Evolutionary conservation across 2,113 vertebrate genomes (phyloP).

Genomic region (Neogale vison): DNA sequence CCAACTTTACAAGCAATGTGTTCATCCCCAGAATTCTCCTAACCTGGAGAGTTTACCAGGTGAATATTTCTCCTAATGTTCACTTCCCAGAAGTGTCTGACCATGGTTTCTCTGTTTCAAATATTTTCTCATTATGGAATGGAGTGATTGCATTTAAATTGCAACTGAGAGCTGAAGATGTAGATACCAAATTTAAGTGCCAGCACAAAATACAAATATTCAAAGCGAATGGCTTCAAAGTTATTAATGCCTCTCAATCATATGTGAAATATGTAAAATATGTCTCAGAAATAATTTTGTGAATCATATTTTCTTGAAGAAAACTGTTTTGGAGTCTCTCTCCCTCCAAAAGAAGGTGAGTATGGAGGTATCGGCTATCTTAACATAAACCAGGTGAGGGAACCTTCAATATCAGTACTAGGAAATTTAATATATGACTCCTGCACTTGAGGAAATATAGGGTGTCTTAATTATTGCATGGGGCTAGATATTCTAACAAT

Average conservation of each 20-base stretch:
- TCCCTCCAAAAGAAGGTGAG: not conserved
- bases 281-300: not conserved
- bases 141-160: not conserved
- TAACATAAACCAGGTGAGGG: not conserved
- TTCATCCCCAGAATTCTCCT: not conserved
- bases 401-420: not conserved
- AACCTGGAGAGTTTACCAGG: not conserved
- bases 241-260: not conserved
- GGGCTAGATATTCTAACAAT: not conserved
- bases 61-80: not conserved
- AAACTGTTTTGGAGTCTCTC: not conserved
- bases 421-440: not conserved
- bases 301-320: not conserved
- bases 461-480: not conserved
- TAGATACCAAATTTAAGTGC: not conserved
- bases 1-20: not conserved
- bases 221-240: not conserved
- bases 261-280: not conserved
- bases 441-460: not conserved
- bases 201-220: not conserved
- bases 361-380: not conserved
- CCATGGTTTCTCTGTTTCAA: not conserved
- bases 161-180: not conserved
- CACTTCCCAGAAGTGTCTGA: not conserved
- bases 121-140: not conserved